A percentile compares a stretch with the other conserved stretches of the same genome.
Evolutionary conservation across 2,888 invertebrate species (phyloP).

Genomic region (Ormyrus labotus): DNA sequence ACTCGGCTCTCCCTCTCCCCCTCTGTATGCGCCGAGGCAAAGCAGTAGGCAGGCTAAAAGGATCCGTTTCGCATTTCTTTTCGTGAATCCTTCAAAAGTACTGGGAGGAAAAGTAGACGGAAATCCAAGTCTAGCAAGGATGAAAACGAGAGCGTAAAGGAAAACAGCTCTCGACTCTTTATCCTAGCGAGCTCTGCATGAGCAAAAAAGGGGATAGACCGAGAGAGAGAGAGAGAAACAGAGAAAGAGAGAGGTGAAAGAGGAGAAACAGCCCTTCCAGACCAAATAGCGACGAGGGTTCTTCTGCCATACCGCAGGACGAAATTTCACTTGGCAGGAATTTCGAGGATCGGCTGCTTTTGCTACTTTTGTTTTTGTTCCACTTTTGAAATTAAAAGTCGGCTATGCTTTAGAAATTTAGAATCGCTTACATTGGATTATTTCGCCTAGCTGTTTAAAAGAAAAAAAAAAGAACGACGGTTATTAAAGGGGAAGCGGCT

Average conservation of each 20-base stretch:
- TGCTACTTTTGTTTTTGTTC: too few species aligned
- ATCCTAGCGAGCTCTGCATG: constrained; percentile 3
- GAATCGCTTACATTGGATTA: too few species aligned
- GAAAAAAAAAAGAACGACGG: too few species aligned
- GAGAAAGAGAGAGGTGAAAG: not conserved
- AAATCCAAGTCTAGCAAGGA: constrained; percentile 1
- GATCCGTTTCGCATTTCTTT: constrained; percentile 48
- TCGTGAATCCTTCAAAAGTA: constrained; percentile 34
- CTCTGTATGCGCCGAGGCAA: not conserved
- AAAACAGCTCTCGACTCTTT: constrained; percentile 37
- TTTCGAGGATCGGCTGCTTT: constrained; percentile 18
- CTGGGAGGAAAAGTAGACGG: not conserved
- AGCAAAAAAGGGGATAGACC: not conserved
- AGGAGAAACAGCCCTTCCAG: constrained; percentile 29
- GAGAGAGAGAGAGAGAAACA: not conserved
- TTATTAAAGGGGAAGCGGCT: too few species aligned
- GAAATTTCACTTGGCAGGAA: constrained; percentile 22
- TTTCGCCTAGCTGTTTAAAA: too few species aligned
- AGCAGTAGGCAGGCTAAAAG: constrained; percentile 33
- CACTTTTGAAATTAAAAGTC: constrained; percentile 23
- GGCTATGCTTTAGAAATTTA: too few species aligned
- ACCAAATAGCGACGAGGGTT: constrained; percentile 44
- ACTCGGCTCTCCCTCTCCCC: not conserved
- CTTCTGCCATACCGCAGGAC: not conserved
- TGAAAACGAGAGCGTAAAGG: constrained; percentile 36